Evolutionary conservation across 2,113 vertebrate species (phyloP).

Genomic region (Brienomyrus longianalis): DNA sequence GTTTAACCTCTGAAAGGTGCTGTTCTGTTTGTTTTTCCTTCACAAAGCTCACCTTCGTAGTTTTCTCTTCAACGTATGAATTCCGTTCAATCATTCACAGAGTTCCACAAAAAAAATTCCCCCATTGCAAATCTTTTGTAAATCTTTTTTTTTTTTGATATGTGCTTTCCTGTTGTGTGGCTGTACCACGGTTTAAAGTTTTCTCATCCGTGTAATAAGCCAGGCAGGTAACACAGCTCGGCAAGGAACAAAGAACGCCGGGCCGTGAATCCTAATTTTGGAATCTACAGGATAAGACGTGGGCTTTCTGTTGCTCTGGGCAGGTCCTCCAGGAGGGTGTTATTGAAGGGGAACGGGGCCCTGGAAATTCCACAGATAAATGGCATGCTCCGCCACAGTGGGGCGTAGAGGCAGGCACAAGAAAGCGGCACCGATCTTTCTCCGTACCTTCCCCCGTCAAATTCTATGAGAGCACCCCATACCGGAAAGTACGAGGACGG

Average conservation of each 20-base stretch:
- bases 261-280: neutral
- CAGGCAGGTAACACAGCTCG: neutral
- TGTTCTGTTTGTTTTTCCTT: neutral
- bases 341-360: neutral
- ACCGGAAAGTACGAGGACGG: neutral
- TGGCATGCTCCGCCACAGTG: neutral
- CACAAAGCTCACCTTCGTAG: neutral
- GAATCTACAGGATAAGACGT: neutral
- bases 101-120: neutral
- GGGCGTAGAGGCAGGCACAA: neutral
- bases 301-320: neutral
- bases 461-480: neutral
- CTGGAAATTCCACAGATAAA: slow-evolving; percentile 17
- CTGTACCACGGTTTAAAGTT: neutral
- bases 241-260: neutral
- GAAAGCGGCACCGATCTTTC: neutral
- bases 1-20: slow-evolving; percentile 9
- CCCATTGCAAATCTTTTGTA: neutral
- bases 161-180: neutral
- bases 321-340: slow-evolving; percentile 12
- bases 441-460: neutral
- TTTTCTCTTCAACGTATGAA: neutral
- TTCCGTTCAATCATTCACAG: neutral
- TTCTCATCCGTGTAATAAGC: neutral
- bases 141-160: neutral